These are phyloP conservation scores for Perdita meconis DNA, from an alignment of 2,888 invertebrate species.

Conservation along the genomic window DNA sequence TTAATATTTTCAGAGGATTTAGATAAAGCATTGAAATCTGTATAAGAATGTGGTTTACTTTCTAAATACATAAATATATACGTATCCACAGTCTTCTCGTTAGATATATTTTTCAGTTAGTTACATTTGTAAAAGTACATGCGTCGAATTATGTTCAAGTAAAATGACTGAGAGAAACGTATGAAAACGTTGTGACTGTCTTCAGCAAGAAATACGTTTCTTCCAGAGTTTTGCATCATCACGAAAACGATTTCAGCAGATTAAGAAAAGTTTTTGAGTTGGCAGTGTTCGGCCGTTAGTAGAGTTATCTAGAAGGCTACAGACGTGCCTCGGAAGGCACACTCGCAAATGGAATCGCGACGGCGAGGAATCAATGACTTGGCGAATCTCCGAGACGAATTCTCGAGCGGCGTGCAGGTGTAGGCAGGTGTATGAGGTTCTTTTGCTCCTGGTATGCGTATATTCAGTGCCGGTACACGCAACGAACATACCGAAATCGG, in stretches of 20 bases:
- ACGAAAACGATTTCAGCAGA: neutral
- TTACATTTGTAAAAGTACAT: no score
- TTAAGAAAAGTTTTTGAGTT: neutral
- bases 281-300: neutral
- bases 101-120: no score
- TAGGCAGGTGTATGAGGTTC: constrained; percentile 46
- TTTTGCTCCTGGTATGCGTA: constrained; percentile 35
- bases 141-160: no score
- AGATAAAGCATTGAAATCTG: no score
- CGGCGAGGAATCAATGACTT: constrained; percentile 50
- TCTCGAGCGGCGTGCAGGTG: constrained; percentile 28
- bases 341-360: constrained; percentile 14
- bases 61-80: no score
- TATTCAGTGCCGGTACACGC: constrained; percentile 32
- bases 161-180: no score
- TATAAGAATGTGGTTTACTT: no score
- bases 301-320: neutral
- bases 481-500: constrained; percentile 26
- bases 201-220: no score
- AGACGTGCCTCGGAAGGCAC: neutral
- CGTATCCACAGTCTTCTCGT: no score
- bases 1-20: no score
- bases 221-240: neutral
- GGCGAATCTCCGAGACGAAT: constrained; percentile 49
- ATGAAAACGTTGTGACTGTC: no score